These are phyloP conservation scores for Anoncus sp. DNA, from an alignment of 2,888 invertebrate genomes.

Conservation along the genomic window DNA sequence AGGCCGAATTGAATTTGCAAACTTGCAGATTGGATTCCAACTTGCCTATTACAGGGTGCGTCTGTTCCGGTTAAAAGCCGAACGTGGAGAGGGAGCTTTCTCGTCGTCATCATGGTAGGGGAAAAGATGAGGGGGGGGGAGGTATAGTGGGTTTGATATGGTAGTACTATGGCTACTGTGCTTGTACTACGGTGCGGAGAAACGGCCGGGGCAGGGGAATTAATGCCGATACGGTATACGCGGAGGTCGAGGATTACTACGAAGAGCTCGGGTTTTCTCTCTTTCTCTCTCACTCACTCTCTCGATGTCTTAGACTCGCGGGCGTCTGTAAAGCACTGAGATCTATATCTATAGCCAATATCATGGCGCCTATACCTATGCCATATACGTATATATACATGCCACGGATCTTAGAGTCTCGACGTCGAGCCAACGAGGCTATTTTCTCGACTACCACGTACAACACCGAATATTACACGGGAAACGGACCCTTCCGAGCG, in stretches of 20 bases:
- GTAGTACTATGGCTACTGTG: constrained; percentile 45
- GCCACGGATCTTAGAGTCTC: constrained; percentile 26
- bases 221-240: constrained; percentile 82
- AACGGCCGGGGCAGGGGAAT: constrained; percentile 79
- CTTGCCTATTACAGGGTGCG: constrained; percentile 83
- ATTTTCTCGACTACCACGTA: constrained; percentile 63
- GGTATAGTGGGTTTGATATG: constrained; percentile 34
- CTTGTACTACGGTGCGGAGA: constrained; percentile 45
- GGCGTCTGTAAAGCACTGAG: constrained; percentile 31
- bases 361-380: constrained; percentile 14
- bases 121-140: constrained; percentile 32
- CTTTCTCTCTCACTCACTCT: constrained; percentile 48
- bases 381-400: constrained; percentile 16
- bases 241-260: constrained; percentile 81
- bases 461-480: constrained; percentile 65
- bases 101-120: constrained; percentile 37
- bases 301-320: constrained; percentile 64
- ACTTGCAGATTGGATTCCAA: constrained; percentile 84
- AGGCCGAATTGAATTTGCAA: constrained; percentile 83
- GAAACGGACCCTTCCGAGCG: constrained; percentile 59
- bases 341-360: constrained; percentile 33
- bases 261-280: constrained; percentile 51
- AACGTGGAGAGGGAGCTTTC: constrained; percentile 51
- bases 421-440: constrained; percentile 64
- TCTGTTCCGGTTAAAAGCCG: constrained; percentile 83